These are phyloP conservation scores for Tor tambroides DNA, from an alignment of 2,113 vertebrate species.

Conservation along the genomic window DNA sequence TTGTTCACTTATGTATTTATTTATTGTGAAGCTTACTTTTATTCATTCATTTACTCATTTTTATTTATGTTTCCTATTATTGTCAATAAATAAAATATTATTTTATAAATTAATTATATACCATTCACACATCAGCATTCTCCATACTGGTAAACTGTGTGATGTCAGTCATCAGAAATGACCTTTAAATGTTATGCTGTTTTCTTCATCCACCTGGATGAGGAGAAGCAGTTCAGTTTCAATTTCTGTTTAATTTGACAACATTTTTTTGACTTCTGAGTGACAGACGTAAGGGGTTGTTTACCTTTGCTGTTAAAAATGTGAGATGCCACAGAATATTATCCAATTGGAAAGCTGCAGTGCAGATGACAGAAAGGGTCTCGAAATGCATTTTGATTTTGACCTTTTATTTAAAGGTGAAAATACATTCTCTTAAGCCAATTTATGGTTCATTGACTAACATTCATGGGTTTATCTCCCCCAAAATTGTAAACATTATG, in stretches of 20 bases:
- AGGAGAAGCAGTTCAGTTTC: not conserved
- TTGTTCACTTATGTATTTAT: not conserved
- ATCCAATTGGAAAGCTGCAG: not conserved
- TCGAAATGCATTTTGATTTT: not conserved
- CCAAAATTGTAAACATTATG: not conserved
- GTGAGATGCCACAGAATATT: not conserved
- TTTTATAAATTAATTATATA: not conserved
- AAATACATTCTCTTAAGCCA: not conserved
- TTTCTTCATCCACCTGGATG: not conserved
- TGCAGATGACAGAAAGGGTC: not conserved
- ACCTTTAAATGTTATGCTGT: not conserved
- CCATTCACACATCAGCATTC: not conserved
- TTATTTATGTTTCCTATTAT: not conserved
- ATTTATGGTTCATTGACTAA: not conserved
- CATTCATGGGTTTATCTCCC: not conserved
- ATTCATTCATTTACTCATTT: not conserved
- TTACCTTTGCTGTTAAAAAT: not conserved
- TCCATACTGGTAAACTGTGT: not conserved
- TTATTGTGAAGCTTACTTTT: not conserved
- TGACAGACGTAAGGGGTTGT: not conserved
- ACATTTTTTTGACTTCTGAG: not conserved
- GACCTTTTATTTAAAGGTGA: not conserved
- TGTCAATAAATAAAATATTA: not conserved
- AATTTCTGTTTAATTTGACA: not conserved
- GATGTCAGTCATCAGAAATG: not conserved